Evolutionary conservation across 2,888 invertebrate genomes (phyloP).

Genomic region (Mesoligia furuncula): DNA sequence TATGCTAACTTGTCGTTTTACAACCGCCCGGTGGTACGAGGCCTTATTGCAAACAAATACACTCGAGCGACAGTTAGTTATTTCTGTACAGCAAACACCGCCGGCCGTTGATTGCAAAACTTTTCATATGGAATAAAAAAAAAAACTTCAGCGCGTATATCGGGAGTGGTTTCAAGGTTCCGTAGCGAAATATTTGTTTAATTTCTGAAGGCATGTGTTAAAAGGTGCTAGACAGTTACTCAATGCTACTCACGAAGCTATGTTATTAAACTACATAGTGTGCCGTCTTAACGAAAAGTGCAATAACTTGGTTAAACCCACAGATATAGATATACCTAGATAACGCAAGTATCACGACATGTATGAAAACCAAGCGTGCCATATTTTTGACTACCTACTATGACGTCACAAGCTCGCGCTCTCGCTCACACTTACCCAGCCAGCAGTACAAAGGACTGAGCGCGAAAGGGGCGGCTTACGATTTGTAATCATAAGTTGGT

Average conservation of each 20-base stretch:
- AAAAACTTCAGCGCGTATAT: conserved; percentile 27
- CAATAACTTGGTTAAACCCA: too few species aligned
- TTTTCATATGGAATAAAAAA: conserved; percentile 70
- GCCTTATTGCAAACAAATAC: conserved; percentile 60
- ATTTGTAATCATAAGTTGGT: too few species aligned
- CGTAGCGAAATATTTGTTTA: conserved; percentile 6
- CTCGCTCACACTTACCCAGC: too few species aligned
- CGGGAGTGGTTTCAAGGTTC: conserved; percentile 36
- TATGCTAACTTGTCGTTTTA: conserved; percentile 16
- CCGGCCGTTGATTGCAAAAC: conserved; percentile 74
- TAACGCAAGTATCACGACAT: too few species aligned
- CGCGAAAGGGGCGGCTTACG: too few species aligned
- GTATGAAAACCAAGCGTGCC: too few species aligned
- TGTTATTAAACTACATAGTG: neutral
- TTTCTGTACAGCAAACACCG: conserved; percentile 69
- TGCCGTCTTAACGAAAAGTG: too few species aligned
- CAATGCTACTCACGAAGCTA: neutral
- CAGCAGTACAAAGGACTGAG: too few species aligned
- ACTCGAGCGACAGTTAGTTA: conserved; percentile 65
- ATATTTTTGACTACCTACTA: too few species aligned
- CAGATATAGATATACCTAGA: too few species aligned
- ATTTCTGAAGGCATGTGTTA: neutral
- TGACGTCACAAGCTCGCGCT: too few species aligned
- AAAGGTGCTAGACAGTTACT: neutral
- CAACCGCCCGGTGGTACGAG: conserved; percentile 2